These are phyloP conservation scores for Poeciliopsis turrubarensis DNA, from an alignment of 2,113 vertebrate species.

Conservation along the genomic window DNA sequence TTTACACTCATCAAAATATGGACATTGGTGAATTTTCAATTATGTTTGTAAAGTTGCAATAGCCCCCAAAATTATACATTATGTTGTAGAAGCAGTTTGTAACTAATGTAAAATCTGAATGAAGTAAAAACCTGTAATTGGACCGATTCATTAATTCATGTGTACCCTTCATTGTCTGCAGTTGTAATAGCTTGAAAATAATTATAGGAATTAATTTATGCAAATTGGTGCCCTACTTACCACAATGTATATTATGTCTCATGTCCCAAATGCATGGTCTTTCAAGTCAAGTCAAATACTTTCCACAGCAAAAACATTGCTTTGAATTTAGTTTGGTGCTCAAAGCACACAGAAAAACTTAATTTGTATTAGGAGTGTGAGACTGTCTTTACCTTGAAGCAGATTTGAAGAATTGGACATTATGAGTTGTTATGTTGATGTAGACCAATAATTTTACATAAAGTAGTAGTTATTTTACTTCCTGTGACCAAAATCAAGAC, in stretches of 20 bases:
- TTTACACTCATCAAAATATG: conserved; percentile 42
- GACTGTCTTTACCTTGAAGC: background rate
- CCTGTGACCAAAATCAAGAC: background rate
- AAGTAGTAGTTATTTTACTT: background rate
- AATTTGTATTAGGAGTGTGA: background rate
- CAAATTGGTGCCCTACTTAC: background rate
- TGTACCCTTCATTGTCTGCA: background rate
- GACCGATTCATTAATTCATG: background rate
- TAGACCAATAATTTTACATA: background rate
- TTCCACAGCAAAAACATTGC: background rate
- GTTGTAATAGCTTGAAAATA: background rate
- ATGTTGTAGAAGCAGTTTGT: background rate
- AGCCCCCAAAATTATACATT: background rate
- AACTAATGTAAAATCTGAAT: background rate
- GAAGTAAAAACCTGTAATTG: background rate
- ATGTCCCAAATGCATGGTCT: background rate
- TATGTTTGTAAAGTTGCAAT: conserved; percentile 2
- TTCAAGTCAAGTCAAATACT: background rate
- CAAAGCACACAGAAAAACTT: background rate
- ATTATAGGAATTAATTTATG: background rate
- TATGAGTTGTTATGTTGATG: background rate
- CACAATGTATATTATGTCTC: background rate
- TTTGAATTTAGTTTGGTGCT: background rate
- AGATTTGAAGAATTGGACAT: background rate
- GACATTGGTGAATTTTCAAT: conserved; percentile 33